phyloP scores from a whole-genome alignment of 2,113 vertebrate species.

The Heterocephalus glaber region DNA sequence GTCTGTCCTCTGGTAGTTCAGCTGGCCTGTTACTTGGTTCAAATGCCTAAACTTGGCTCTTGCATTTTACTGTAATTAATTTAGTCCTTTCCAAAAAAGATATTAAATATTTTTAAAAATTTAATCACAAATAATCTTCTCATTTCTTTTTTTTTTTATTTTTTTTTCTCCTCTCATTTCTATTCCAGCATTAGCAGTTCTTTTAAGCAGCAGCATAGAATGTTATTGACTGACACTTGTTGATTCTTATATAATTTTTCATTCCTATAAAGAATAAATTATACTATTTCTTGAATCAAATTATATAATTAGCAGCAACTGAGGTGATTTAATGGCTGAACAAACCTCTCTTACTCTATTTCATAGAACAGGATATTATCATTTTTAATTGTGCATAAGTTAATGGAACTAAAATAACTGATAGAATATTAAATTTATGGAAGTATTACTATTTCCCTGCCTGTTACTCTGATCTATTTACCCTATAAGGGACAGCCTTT shows the following conservation, averaged over 20 bases:
- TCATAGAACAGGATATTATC: neutral
- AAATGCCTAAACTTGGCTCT: neutral
- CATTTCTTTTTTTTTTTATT: neutral
- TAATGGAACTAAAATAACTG: neutral
- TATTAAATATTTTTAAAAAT: neutral
- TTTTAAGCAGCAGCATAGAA: neutral
- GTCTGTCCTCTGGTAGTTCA: neutral
- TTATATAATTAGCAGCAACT: neutral
- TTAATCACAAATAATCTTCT: neutral
- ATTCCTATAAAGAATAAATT: neutral
- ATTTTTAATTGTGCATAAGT: neutral
- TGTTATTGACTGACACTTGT: neutral
- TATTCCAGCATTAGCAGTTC: neutral
- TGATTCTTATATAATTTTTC: neutral
- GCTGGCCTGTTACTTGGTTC: neutral
- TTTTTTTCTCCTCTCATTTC: neutral
- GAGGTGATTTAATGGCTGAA: neutral
- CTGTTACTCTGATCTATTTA: neutral
- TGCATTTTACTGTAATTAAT: neutral
- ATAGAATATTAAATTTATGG: neutral
- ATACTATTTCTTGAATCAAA: neutral
- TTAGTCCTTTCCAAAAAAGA: neutral
- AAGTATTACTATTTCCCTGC: neutral
- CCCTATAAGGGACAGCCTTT: neutral
- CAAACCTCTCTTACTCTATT: neutral